These are phyloP conservation scores for Patagioenas fasciata DNA, from an alignment of 2,113 vertebrate genomes.

Conservation along the genomic window DNA sequence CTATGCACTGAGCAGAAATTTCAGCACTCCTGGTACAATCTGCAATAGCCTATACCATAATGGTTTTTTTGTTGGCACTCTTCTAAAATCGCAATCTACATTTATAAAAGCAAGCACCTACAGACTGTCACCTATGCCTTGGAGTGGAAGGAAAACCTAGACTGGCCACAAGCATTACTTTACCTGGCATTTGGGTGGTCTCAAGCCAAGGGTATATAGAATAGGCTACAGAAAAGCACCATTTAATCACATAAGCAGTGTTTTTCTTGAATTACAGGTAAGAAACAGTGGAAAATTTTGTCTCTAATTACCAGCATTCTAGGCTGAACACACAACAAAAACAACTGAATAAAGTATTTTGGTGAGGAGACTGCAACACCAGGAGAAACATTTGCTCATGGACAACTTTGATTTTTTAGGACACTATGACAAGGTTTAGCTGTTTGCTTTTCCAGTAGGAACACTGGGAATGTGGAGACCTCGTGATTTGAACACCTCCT, in stretches of 20 bases:
- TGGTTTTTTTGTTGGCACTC: background rate
- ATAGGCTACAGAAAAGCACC: background rate
- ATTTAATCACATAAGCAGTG: background rate
- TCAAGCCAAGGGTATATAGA: background rate
- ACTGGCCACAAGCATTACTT: background rate
- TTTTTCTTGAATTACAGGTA: background rate
- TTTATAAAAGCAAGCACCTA: background rate
- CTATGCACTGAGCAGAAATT: background rate
- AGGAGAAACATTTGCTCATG: background rate
- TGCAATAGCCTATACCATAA: background rate
- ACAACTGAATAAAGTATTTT: background rate
- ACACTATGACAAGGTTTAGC: background rate
- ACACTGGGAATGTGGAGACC: background rate
- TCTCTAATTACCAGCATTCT: background rate
- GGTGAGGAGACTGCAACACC: background rate
- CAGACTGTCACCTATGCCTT: background rate
- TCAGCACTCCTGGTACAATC: background rate
- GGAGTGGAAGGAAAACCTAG: background rate
- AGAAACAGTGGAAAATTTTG: background rate
- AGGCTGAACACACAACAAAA: background rate
- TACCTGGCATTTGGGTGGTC: background rate
- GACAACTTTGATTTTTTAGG: background rate
- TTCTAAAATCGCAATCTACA: background rate
- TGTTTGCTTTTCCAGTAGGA: constrained; percentile 7
- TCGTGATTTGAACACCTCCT: background rate